Evolutionary conservation across 1,140 invertebrate genomes (phyloP).

Genomic region (Chironomus tepperi): DNA sequence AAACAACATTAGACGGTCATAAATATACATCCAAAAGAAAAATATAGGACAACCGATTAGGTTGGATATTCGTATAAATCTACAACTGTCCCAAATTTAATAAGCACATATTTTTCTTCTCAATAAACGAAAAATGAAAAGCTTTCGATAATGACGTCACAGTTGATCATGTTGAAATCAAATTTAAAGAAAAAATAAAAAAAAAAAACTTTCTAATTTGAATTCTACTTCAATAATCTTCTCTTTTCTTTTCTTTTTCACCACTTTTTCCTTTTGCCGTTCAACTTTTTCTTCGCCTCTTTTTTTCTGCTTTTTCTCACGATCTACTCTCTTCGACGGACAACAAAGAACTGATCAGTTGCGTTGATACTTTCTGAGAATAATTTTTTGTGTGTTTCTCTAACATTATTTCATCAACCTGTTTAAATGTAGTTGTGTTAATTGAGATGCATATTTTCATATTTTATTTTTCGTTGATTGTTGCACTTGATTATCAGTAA

Average conservation of each 20-base stretch:
- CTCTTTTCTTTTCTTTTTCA: not conserved
- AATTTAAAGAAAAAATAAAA: not conserved
- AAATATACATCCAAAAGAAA: not conserved
- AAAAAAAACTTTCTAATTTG: constrained; percentile 18
- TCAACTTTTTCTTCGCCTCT: not conserved
- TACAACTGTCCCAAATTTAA: not conserved
- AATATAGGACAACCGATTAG: not conserved
- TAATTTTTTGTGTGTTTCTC: not conserved
- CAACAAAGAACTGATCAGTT: constrained; percentile 1
- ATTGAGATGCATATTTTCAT: not conserved
- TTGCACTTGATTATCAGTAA: not conserved
- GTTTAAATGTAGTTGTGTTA: not conserved
- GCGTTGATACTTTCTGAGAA: not conserved
- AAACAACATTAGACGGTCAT: too few relatives aligned
- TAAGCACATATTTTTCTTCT: not conserved
- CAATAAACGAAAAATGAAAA: not conserved
- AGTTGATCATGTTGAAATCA: not conserved
- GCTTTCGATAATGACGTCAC: constrained; percentile 12
- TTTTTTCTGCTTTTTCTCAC: not conserved
- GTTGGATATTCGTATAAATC: not conserved
- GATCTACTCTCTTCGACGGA: not conserved
- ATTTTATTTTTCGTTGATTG: not conserved
- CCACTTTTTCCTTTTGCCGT: not conserved
- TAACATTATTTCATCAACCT: not conserved
- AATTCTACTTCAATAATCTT: constrained; percentile 20